Evolutionary conservation across 1,140 invertebrate genomes (phyloP).

Genomic region (Drosophila funebris): DNA sequence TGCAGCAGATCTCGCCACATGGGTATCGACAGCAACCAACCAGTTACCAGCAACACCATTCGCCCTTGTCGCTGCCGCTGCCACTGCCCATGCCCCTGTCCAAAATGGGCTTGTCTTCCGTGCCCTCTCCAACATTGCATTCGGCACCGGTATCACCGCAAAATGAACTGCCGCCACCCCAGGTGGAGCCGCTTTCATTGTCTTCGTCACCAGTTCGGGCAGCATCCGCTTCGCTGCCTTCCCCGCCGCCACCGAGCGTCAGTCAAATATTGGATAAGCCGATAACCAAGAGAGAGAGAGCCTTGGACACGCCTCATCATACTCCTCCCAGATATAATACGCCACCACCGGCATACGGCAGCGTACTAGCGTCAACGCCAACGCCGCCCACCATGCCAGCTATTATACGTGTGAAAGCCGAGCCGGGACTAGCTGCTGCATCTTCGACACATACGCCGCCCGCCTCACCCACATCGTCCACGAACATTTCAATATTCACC

Average conservation of each 20-base stretch:
- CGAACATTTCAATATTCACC: constrained; percentile 73
- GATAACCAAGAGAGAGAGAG: constrained; percentile 48
- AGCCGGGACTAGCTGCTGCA: constrained; percentile 67
- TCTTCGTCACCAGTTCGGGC: constrained; percentile 82
- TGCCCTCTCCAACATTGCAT: constrained; percentile 81
- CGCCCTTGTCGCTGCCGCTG: constrained; percentile 35
- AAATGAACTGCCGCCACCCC: constrained; percentile 61
- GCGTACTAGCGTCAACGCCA: constrained; percentile 44
- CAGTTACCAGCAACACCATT: constrained; percentile 65
- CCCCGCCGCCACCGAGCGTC: constrained; percentile 24
- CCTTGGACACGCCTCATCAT: constrained; percentile 62
- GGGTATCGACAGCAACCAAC: constrained; percentile 36
- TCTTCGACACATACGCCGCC: constrained; percentile 68
- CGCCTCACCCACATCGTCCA: constrained; percentile 71
- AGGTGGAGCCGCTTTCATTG: constrained; percentile 67
- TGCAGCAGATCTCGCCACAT: constrained; percentile 66
- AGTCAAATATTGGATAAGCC: constrained; percentile 49
- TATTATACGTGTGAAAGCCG: constrained; percentile 77
- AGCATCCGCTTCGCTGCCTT: constrained; percentile 79
- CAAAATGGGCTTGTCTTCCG: constrained; percentile 40
- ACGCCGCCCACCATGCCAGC: constrained; percentile 69
- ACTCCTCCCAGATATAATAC: constrained; percentile 71
- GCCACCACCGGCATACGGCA: constrained; percentile 65
- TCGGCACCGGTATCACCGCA: constrained; percentile 66
- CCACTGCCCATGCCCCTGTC: constrained; percentile 37